Evolutionary conservation across 2,888 invertebrate genomes (phyloP).

Genomic region (Limnephilus lunatus): DNA sequence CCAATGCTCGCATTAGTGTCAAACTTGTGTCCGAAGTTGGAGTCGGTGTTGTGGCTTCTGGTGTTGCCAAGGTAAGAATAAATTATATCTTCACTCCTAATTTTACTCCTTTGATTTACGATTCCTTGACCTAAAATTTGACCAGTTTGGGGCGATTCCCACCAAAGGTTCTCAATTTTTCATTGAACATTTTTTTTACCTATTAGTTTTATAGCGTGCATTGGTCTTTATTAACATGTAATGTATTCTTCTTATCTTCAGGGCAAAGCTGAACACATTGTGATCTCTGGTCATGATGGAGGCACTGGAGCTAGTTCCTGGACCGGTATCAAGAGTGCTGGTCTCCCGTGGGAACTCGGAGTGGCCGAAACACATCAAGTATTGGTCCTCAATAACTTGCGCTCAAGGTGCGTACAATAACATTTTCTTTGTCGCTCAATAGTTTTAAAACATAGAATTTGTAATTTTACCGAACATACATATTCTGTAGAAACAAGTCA

Average conservation of each 20-base stretch:
- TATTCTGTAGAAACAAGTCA: too few relatives aligned
- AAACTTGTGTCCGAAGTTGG: conserved; percentile 99
- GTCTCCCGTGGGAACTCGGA: conserved; percentile 98
- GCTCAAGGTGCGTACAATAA: conserved; percentile 78
- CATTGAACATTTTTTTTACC: not conserved
- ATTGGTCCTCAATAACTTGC: conserved; percentile 92
- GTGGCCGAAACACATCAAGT: conserved; percentile 99
- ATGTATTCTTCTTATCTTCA: conserved; percentile 69
- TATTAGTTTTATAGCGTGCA: not conserved
- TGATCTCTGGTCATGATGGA: conserved; percentile 99
- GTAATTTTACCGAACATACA: not conserved
- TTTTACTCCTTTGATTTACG: not conserved
- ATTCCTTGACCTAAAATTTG: not conserved
- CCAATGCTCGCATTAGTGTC: conserved; percentile 95
- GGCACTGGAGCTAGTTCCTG: conserved; percentile 99
- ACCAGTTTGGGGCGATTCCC: not conserved
- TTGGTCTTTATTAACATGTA: not conserved
- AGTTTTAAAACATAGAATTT: conserved; percentile 24
- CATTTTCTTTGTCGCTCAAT: not conserved
- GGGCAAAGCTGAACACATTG: conserved; percentile 99
- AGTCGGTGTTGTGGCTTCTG: conserved; percentile 99
- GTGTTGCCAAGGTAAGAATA: conserved; percentile 91
- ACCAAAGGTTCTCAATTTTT: not conserved
- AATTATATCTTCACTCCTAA: not conserved
- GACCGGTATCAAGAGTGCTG: conserved; percentile 99